These are phyloP conservation scores for Chaenocephalus aceratus DNA, from an alignment of 2,113 vertebrate genomes.

Conservation along the genomic window DNA sequence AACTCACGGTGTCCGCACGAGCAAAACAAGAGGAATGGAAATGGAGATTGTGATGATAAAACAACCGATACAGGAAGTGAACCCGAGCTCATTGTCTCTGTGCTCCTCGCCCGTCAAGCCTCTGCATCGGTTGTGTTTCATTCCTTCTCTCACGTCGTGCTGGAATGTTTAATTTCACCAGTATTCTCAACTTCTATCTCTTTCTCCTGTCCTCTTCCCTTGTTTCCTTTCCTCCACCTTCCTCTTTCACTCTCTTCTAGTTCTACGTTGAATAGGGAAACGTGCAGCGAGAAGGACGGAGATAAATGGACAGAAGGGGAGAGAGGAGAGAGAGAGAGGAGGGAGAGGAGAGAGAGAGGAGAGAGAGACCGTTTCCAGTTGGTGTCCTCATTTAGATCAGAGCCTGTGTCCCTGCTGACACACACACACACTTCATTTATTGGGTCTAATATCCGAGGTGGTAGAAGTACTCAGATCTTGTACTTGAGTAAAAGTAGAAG, in stretches of 20 bases:
- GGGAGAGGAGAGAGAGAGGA: neutral
- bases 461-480: too few relatives aligned
- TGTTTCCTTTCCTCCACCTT: neutral
- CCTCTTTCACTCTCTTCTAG: neutral
- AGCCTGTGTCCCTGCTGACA: slow-evolving; percentile 47
- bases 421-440: neutral
- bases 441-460: too few relatives aligned
- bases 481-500: too few relatives aligned
- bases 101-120: neutral
- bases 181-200: too few relatives aligned
- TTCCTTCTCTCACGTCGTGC: neutral
- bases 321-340: slow-evolving; percentile 10
- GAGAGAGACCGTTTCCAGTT: slow-evolving; percentile 34
- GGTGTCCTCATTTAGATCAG: slow-evolving; percentile 42
- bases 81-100: neutral
- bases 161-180: neutral
- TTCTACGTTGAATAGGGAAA: slow-evolving; percentile 21
- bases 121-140: neutral
- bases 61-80: neutral
- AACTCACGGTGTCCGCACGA: neutral
- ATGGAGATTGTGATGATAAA: neutral
- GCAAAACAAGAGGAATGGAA: neutral
- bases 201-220: neutral
- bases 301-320: slow-evolving; percentile 30
- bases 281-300: slow-evolving; percentile 16